Conservation (phyloP, 2,888 invertebrate species). For the Tridacna gigas region DNA sequence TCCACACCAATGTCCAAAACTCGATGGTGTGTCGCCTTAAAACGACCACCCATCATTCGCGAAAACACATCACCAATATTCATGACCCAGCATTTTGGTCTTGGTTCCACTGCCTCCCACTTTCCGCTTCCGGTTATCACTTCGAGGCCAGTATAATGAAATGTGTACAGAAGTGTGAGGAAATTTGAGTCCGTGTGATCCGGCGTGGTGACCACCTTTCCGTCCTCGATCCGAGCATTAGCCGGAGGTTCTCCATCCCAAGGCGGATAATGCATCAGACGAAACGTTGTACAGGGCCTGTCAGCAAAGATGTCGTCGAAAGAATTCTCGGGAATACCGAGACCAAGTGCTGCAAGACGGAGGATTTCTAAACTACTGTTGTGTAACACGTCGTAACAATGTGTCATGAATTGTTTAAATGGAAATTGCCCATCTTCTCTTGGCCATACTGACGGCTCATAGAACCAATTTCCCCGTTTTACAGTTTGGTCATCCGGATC, state of each 20-base stretch:
- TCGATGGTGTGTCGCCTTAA: slow-evolving; percentile 73
- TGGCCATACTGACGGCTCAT: slow-evolving; percentile 74
- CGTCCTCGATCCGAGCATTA: slow-evolving; percentile 67
- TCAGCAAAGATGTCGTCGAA: slow-evolving; percentile 71
- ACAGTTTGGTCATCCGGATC: slow-evolving; percentile 63
- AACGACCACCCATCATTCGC: slow-evolving; percentile 70
- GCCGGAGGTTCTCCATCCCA: slow-evolving; percentile 65
- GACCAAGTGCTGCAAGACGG: slow-evolving; percentile 68
- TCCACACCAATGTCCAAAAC: slow-evolving; percentile 73
- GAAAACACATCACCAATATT: slow-evolving; percentile 76
- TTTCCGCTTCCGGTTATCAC: slow-evolving; percentile 64
- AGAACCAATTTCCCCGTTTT: slow-evolving; percentile 67
- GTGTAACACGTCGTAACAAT: slow-evolving; percentile 60
- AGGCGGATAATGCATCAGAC: slow-evolving; percentile 74
- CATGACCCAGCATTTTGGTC: slow-evolving; percentile 71
- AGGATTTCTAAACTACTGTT: slow-evolving; percentile 67
- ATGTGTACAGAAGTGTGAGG: slow-evolving; percentile 70
- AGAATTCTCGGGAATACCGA: slow-evolving; percentile 69
- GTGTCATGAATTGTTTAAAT: slow-evolving; percentile 61
- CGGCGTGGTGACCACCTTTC: slow-evolving; percentile 68
- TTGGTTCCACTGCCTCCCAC: slow-evolving; percentile 69
- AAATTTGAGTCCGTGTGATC: slow-evolving; percentile 74
- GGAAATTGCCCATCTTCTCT: slow-evolving; percentile 62
- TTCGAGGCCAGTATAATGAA: slow-evolving; percentile 70
- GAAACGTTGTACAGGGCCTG: slow-evolving; percentile 70